Conservation (phyloP, 2,113 vertebrate genomes). For the Albula goreensis region DNA sequence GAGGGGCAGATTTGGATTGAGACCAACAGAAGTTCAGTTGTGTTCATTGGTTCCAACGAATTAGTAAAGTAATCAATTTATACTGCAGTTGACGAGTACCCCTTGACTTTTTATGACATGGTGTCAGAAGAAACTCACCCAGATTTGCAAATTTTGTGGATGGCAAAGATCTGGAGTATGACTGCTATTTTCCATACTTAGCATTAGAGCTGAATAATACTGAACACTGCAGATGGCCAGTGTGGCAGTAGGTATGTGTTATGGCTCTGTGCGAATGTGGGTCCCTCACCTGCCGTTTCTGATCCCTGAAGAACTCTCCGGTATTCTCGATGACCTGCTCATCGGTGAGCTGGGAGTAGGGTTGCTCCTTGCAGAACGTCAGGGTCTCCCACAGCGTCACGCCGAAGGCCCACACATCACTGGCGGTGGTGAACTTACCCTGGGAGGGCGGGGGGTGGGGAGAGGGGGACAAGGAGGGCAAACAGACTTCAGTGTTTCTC, state of each 20-base stretch:
- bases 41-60: too few species aligned
- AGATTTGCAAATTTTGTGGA: too few species aligned
- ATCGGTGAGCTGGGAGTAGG: constrained; percentile 91
- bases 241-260: too few species aligned
- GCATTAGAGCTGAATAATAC: background rate
- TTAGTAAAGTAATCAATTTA: too few species aligned
- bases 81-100: too few species aligned
- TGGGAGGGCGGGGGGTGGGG: constrained; percentile 42
- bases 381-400: constrained; percentile 96
- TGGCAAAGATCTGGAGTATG: too few species aligned
- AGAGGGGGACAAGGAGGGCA: background rate
- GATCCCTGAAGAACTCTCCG: constrained; percentile 97
- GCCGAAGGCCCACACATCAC: constrained; percentile 95
- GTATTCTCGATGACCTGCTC: constrained; percentile 99
- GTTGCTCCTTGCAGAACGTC: constrained; percentile 93
- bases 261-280: background rate
- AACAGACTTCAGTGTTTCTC: background rate
- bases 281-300: constrained; percentile 84
- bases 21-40: too few species aligned
- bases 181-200: background rate
- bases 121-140: too few species aligned
- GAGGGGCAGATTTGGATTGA: too few species aligned
- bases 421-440: constrained; percentile 97
- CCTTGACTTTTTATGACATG: too few species aligned
- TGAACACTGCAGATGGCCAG: background rate